A percentile compares a stretch with the other conserved stretches of the same genome.
Conservation (phyloP, 2,797 vertebrate species). For the Halcyon chelicuti region DNA sequence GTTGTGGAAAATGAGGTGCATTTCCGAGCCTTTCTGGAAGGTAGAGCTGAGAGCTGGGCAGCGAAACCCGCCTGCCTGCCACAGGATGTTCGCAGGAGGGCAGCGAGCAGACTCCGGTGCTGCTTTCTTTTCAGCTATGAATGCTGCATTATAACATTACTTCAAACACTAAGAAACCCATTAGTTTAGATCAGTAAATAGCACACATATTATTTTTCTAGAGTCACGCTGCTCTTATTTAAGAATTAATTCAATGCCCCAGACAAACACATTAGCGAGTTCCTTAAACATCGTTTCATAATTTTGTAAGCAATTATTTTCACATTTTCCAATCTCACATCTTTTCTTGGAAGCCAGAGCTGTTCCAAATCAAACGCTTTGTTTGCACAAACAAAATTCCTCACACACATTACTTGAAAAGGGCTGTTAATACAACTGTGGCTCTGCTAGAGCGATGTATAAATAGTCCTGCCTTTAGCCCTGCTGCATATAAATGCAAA, state of each 20-base stretch:
- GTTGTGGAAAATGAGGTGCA: not conserved
- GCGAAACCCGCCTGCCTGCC: rapidly evolving
- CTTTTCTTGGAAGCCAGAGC: slow-evolving; percentile 15
- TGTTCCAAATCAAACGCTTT: slow-evolving; percentile 48
- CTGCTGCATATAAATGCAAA: not conserved
- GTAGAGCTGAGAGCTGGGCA: rapidly evolving
- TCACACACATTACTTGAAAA: not conserved
- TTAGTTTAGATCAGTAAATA: slow-evolving; percentile 61
- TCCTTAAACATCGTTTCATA: slow-evolving; percentile 58
- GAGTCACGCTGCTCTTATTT: slow-evolving; percentile 38
- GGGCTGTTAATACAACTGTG: not conserved
- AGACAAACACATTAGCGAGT: slow-evolving; percentile 66
- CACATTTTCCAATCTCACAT: slow-evolving; percentile 54
- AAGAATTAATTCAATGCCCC: slow-evolving; percentile 53
- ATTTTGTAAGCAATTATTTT: slow-evolving; percentile 69
- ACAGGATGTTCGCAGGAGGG: not conserved
- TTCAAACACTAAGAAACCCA: slow-evolving; percentile 61
- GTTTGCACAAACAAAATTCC: slow-evolving; percentile 26
- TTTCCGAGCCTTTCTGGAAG: not conserved
- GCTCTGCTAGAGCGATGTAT: not conserved
- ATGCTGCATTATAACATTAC: slow-evolving; percentile 2
- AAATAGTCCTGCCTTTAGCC: not conserved
- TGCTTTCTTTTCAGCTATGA: not conserved
- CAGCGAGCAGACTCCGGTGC: not conserved
- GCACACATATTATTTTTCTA: not conserved